phyloP scores from a whole-genome alignment of 2,888 invertebrate genomes.

The Phaedon cochleariae region DNA sequence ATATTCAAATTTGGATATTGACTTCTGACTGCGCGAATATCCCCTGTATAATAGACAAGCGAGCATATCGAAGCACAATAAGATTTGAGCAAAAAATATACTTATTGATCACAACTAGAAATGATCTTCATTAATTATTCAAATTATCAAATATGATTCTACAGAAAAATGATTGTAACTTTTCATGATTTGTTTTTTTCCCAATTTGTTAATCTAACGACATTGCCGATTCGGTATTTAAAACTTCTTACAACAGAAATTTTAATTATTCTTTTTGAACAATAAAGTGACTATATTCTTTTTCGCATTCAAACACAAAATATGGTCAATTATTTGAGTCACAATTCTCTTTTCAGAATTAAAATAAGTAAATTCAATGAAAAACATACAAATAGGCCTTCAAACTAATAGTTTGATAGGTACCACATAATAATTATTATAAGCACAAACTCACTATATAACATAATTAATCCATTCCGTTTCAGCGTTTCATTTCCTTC shows the following conservation, averaged over 20 bases:
- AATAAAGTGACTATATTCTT: no score
- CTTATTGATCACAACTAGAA: conserved; percentile 10
- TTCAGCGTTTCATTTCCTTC: no score
- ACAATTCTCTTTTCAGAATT: no score
- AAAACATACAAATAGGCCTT: background rate
- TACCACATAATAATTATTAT: background rate
- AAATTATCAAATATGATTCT: conserved; percentile 28
- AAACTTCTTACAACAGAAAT: background rate
- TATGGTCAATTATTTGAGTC: no score
- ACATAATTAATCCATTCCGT: no score
- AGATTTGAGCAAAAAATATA: conserved; percentile 18
- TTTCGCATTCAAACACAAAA: no score
- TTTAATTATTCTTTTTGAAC: no score
- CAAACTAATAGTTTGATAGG: background rate
- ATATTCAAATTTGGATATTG: no score
- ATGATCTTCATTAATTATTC: background rate
- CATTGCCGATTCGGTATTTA: background rate
- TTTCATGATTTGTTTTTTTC: conserved; percentile 12
- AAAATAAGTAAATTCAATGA: background rate
- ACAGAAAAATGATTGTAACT: conserved; percentile 34
- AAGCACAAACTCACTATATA: no score
- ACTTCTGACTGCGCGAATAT: no score
- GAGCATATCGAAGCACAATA: background rate
- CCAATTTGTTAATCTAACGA: background rate
- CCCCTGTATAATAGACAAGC: background rate